Conservation (phyloP, 2,888 invertebrate species). For the Panzeria rudis region DNA sequence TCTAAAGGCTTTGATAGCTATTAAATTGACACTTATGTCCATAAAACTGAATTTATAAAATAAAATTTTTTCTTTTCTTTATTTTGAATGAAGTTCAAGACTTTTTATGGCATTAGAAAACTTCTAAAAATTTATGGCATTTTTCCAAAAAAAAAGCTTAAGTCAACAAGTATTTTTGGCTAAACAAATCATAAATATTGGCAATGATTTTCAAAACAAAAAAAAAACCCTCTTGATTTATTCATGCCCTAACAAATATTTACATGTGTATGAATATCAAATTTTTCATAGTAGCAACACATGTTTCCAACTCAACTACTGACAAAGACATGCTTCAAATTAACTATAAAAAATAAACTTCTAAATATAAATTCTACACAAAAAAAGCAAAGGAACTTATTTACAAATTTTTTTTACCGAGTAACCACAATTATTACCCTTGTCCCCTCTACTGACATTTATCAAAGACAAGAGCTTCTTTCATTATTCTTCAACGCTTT, state of each 20-base stretch:
- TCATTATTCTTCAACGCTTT: constrained; percentile 58
- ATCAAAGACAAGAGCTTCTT: background rate
- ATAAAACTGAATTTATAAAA: background rate
- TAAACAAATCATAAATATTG: constrained; percentile 48
- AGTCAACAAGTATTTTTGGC: constrained; percentile 56
- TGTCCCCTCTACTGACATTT: background rate
- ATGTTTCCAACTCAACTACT: background rate
- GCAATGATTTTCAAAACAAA: constrained; percentile 62
- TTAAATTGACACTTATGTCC: background rate
- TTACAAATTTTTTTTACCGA: background rate
- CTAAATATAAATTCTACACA: background rate
- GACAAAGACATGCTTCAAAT: constrained; percentile 14
- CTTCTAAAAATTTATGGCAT: background rate
- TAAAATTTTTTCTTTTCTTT: background rate
- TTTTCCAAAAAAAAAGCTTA: constrained; percentile 24
- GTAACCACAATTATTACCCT: constrained; percentile 1
- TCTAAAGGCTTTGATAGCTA: background rate
- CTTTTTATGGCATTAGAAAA: background rate
- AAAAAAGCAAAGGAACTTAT: background rate
- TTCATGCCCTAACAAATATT: background rate
- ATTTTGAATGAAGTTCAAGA: constrained; percentile 14
- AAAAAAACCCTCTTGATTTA: constrained; percentile 25
- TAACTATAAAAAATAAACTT: background rate
- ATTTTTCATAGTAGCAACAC: constrained; percentile 15
- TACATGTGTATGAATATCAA: background rate